Evolutionary conservation across 2,113 vertebrate species (phyloP), one percentile per base, ranked within the genome.

Genomic region (Elanoides forficatus): DNA sequence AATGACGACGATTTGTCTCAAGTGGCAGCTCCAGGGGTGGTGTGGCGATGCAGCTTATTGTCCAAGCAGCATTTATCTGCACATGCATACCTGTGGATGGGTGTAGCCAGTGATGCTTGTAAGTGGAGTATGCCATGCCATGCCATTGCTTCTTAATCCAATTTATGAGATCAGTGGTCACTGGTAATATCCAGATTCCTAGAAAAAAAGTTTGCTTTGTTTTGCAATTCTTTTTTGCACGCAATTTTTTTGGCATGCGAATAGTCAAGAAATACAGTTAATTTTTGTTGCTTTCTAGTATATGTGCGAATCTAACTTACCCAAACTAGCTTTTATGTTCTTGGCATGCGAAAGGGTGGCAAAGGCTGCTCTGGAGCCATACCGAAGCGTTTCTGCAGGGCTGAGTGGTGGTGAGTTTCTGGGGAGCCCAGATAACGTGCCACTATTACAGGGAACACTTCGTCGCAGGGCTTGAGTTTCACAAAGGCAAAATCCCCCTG

Each of bases 31-130:
- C 34, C n/a, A 9, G 53, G 29, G 40, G 2, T 6, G 58, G 16
- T 19, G 21, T n/a, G 59, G 45, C 40, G 7, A 12, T 1, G n/a
- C 40, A 10, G 16, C 1, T 26, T n/a, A 1, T 25, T 0, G 1
- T 14, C 34, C 66, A 8, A 15, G 67, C 16, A 38, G 76, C 9
- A 0, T 42, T 67, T 50, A 11, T 2, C 32, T 19, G 48, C 17
- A 4, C 48, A 1, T 2, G 1, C 34, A 7, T 20, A 12, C 27
- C 23, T 18, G 25, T 4, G 30, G 15, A 6, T 13, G 73, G 8
- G 16, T 3, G 9, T 3, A 9, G 34, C 0, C 30, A 13, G 47
- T 0, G 10, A 13, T 14, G 22, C 10, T 34, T 13, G 29, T 3
- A 32, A 40, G 11, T 66, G 56, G 32, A n/a, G 10, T 1, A 5